A percentile compares a stretch with the other conserved stretches of the same genome.
Evolutionary conservation across 1,140 invertebrate genomes (phyloP).

Genomic region (Choristoneura fumiferana): DNA sequence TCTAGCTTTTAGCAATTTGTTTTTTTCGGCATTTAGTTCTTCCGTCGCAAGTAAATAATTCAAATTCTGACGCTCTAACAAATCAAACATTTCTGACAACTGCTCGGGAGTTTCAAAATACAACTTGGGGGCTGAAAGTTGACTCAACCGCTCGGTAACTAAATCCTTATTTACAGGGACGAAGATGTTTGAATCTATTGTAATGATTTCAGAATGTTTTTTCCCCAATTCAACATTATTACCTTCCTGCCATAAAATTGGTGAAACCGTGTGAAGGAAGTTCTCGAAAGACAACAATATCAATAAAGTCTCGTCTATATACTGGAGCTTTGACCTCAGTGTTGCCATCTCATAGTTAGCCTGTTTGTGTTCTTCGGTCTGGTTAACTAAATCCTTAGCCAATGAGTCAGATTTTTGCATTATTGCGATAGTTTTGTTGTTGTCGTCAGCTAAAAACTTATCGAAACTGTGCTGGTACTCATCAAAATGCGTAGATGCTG

Average conservation of each 20-base stretch:
- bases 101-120: conserved; percentile 81
- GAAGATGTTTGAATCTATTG: conserved; percentile 55
- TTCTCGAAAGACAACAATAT: conserved; percentile 82
- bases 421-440: conserved; percentile 79
- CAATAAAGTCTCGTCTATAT: conserved; percentile 81
- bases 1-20: conserved; percentile 58
- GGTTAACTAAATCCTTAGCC: conserved; percentile 67
- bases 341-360: conserved; percentile 72
- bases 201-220: conserved; percentile 45
- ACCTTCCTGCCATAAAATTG: conserved; percentile 75
- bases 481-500: conserved; percentile 78
- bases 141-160: conserved; percentile 69
- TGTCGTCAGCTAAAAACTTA: conserved; percentile 81
- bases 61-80: conserved; percentile 82
- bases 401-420: conserved; percentile 77
- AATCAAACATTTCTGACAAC: conserved; percentile 77
- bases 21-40: conserved; percentile 77
- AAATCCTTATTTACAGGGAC: conserved; percentile 40
- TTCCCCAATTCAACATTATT: conserved; percentile 50
- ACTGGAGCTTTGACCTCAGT: conserved; percentile 80
- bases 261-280: conserved; percentile 81
- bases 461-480: conserved; percentile 81
- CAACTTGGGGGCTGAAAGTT: conserved; percentile 68
- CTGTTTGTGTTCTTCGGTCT: conserved; percentile 75
- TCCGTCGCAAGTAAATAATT: conserved; percentile 82